A percentile compares a stretch with the other conserved stretches of the same genome.
phyloP scores from a whole-genome alignment of 2,113 vertebrate genomes.

The Nesoenas mayeri region DNA sequence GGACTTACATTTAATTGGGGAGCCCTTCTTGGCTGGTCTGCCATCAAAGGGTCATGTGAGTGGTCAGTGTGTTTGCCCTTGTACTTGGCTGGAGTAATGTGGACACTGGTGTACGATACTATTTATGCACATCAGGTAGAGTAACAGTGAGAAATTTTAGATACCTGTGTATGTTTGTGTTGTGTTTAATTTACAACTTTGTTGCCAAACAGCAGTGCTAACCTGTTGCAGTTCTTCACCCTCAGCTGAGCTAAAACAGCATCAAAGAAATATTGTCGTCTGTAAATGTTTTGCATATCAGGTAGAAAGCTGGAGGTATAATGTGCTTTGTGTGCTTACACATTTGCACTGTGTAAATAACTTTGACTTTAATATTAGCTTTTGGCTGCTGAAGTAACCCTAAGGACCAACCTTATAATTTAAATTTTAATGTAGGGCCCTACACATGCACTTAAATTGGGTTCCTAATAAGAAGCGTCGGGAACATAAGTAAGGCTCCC shows the following conservation, averaged over 20 bases:
- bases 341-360: not conserved
- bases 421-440: not conserved
- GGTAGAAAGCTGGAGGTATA: not conserved
- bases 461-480: not conserved
- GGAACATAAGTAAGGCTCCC: not conserved
- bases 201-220: not conserved
- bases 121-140: constrained; percentile 97
- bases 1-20: constrained; percentile 96
- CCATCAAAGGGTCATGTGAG: constrained; percentile 87
- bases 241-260: not conserved
- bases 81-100: constrained; percentile 92
- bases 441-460: not conserved
- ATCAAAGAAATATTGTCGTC: not conserved
- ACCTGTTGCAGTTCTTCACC: not conserved
- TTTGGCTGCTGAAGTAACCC: not conserved
- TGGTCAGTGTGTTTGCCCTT: constrained; percentile 92
- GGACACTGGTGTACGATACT: constrained; percentile 95
- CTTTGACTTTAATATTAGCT: fast-evolving
- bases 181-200: not conserved
- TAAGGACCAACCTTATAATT: not conserved
- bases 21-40: constrained; percentile 92
- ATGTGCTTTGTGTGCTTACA: not conserved
- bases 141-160: not conserved
- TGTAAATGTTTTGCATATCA: not conserved
- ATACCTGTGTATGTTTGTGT: not conserved